Evolutionary conservation across 2,113 vertebrate genomes (phyloP), one percentile per base, ranked within the genome.

Genomic region (Jaculus jaculus): DNA sequence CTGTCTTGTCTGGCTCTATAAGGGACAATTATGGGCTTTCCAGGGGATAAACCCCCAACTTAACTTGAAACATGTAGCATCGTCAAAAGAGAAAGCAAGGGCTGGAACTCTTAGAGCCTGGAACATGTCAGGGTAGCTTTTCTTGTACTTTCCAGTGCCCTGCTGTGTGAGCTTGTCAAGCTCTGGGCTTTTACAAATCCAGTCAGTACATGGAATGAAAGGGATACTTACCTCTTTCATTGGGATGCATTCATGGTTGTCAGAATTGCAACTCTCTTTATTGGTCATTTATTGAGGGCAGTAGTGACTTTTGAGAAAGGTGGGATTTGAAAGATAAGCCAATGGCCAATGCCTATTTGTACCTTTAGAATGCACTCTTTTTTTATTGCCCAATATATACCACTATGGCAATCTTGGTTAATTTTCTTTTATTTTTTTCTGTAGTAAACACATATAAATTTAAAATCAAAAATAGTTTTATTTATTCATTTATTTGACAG

Each of bases 1-100:
- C 34, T 68, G 28, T 65, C 32, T 68, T 73, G 34, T 79, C 74
- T 89, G 90, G 71, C 65, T 93, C 16, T 51, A 2, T 68, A 23
- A 4, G 83, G 95, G 85, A 65, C 80, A 95, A 71, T 63, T 71
- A 47, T 72, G 23, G 60, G 60, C 15, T 20, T 88, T 60, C 51
- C 74, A 90, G 83, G 84, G 92, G 18, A 75, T 30, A 66, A 65
- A 75, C 75, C 51, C 65, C 74, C 85, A 83, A 42, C 61, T 95
- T 87, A 95, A 42, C 61, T 95, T 87, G 94, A 95, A 90, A 85
- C 37, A 75, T 18, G 42, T 75, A 96, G 77, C 61, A 94, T 96
- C 90, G 89, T 95, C 94, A 94, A 96, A 87, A 97, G 3, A 95
- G 82, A 89, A 95, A 96, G 93, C 96, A 94, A 95, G 96, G 97